These are phyloP conservation scores for Crossaster papposus DNA, from an alignment of 53 echinoderm and acorn worm genomes.

Conservation along the genomic window DNA sequence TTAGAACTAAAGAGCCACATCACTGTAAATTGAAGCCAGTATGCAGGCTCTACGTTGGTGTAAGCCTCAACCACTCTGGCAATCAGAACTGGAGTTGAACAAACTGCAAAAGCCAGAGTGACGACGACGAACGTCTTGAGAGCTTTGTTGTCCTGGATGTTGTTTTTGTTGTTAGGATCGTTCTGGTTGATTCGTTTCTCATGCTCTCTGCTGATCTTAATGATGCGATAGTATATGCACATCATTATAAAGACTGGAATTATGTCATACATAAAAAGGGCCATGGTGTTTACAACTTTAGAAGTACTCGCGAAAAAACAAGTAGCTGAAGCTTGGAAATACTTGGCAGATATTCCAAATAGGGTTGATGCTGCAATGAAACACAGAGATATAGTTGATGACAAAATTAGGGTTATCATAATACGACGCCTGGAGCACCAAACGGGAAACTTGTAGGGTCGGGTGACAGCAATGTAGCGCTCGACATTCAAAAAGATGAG, in stretches of 20 bases:
- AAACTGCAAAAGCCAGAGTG: neutral
- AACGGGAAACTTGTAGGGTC: slow-evolving; percentile 32
- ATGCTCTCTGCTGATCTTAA: neutral
- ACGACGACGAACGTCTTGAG: slow-evolving; percentile 23
- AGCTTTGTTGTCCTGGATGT: slow-evolving; percentile 16
- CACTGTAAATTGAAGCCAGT: neutral
- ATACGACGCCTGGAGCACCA: slow-evolving; percentile 19
- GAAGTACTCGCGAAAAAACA: neutral
- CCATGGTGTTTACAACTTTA: neutral
- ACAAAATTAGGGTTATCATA: neutral
- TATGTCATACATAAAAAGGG: neutral
- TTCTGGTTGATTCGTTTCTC: neutral
- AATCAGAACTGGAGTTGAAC: neutral
- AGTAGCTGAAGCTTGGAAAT: neutral
- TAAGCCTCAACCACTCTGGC: neutral
- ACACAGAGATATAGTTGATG: neutral
- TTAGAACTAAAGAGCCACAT: neutral
- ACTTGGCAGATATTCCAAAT: neutral
- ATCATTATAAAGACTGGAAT: neutral
- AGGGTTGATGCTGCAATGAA: neutral
- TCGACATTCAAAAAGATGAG: slow-evolving; percentile 23
- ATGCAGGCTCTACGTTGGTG: neutral
- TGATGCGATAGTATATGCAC: neutral
- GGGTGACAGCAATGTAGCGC: slow-evolving; percentile 38
- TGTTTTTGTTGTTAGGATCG: neutral